phyloP scores from a whole-genome alignment of 2,797 vertebrate genomes.

The Sylvia borin region DNA sequence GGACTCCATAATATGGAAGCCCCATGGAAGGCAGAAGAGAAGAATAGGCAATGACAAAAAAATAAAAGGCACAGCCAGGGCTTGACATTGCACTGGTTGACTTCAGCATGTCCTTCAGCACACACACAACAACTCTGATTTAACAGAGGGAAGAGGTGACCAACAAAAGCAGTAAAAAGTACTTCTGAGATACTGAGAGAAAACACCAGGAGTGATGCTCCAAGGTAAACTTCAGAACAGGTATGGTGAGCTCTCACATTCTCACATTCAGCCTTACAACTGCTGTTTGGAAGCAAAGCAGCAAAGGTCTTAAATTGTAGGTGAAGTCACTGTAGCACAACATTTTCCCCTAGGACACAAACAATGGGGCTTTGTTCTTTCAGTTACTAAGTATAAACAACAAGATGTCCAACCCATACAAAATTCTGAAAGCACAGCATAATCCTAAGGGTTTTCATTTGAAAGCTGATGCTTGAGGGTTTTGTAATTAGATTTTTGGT shows the following conservation, averaged over 20 bases:
- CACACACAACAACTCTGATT: neutral
- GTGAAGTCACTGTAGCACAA: neutral
- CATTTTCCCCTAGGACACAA: neutral
- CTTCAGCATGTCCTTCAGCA: neutral
- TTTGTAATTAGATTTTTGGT: neutral
- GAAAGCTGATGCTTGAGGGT: neutral
- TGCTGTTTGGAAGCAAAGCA: neutral
- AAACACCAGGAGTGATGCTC: neutral
- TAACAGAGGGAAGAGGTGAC: neutral
- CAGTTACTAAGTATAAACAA: neutral
- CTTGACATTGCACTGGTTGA: neutral
- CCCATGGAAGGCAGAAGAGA: neutral
- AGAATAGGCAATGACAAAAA: neutral
- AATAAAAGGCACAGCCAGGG: neutral
- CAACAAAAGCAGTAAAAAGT: neutral
- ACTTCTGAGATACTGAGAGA: neutral
- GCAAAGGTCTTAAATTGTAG: neutral
- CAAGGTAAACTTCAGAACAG: neutral
- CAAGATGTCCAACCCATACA: neutral
- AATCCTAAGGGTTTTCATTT: neutral
- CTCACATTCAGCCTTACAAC: neutral
- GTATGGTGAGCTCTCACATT: rapidly evolving
- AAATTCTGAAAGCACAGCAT: neutral
- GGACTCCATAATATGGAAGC: rapidly evolving
- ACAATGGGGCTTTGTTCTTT: neutral